These are phyloP conservation scores for Lasius fuliginosus DNA, from an alignment of 2,888 invertebrate species.

Conservation along the genomic window DNA sequence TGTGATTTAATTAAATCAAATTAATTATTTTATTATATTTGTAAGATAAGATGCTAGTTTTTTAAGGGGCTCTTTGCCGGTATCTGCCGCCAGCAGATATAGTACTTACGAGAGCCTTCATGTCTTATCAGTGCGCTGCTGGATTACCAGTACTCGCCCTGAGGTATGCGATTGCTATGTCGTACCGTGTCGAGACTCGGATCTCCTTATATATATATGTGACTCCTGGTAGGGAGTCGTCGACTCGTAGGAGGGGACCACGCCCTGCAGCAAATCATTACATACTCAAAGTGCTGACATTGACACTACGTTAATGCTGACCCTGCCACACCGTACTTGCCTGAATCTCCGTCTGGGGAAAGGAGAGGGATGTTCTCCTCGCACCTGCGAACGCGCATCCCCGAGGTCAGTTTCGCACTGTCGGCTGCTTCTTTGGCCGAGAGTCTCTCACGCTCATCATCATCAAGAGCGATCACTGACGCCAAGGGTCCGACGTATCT, in stretches of 20 bases:
- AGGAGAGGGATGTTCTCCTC: constrained; percentile 34
- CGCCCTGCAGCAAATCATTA: constrained; percentile 78
- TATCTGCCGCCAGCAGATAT: neutral
- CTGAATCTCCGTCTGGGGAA: constrained; percentile 23
- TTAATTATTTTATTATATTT: neutral
- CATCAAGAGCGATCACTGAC: neutral
- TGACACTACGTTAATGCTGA: constrained; percentile 79
- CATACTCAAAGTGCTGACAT: constrained; percentile 79
- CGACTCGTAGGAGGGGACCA: constrained; percentile 79
- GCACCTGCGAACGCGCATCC: neutral
- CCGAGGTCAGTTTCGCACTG: constrained; percentile 65
- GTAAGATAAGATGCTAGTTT: neutral
- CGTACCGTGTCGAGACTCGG: constrained; percentile 72
- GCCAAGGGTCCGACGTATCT: constrained; percentile 1
- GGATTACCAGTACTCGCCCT: constrained; percentile 84
- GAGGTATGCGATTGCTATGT: constrained; percentile 80
- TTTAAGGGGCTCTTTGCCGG: neutral
- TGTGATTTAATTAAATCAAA: neutral
- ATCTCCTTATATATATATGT: constrained; percentile 83
- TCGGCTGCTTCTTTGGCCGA: neutral
- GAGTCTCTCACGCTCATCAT: neutral
- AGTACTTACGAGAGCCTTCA: constrained; percentile 80
- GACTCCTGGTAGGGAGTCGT: constrained; percentile 82
- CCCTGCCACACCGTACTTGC: constrained; percentile 51
- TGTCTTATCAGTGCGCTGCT: constrained; percentile 80